Base-by-base conservation (phyloP, 1,140 invertebrate species). In the Hyles vespertilio region DNA sequence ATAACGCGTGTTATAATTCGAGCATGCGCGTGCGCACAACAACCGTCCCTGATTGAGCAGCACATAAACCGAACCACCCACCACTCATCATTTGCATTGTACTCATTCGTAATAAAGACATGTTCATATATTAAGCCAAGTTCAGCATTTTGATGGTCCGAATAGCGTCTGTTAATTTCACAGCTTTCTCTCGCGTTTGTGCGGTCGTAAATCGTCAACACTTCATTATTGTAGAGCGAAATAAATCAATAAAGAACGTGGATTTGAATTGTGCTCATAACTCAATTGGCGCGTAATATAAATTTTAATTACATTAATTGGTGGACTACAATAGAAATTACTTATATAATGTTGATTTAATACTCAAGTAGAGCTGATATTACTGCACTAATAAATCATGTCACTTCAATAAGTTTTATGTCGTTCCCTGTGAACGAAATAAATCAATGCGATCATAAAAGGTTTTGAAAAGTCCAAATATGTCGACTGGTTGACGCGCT, bases 271-370 rank as follows among this genome's bases (percentile, higher is more conserved):
- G 59, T 64, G 64, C 69, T 68, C 67, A 66, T 75, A 72, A 78
- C 68, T 80, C 74, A 80, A 68, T 76, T 67, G 69, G 72, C 69
- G 74, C 67, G 65, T 59, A 67, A 78, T 72, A 83, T 83, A 83
- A 81, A 81, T 81, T 78, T 79, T 81, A 81, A 83, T 83, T 64
- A 81, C 81, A 63, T 65, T 78, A 77, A 81, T 81, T 83, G 75
- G 70, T 68, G 61, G 69, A 76, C 62, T 73, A 76, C 74, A 74
- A 70, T 70, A 68, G 58, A 68, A 74, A 76, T 65, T 74, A 74
- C 71, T 70, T 71, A 63, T 75, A 72, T 72, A 70, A 72, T 63
- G 67, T 66, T 74, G 65, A 72, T 64, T 71, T 65, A 71, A 58
- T 47, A 56, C 52, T 12, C 54, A 56, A 53, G 43, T 59, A 49